phyloP scores from a whole-genome alignment of 2,113 vertebrate genomes.

The Pygoscelis adeliae region DNA sequence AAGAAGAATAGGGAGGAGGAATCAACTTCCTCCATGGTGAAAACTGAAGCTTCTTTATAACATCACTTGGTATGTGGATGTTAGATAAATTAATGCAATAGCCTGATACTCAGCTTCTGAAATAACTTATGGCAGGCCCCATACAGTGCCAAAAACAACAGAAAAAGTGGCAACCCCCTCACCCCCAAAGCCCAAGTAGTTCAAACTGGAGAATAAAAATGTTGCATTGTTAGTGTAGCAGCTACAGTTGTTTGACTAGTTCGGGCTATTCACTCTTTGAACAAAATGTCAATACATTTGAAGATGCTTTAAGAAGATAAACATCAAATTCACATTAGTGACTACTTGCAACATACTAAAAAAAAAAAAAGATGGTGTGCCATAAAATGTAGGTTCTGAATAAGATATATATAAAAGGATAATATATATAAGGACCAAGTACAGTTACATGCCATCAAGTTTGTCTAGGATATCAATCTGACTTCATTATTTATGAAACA shows the following conservation, averaged over 20 bases:
- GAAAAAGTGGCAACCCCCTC: not conserved
- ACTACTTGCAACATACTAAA: not conserved
- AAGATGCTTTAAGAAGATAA: not conserved
- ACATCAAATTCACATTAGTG: too few relatives aligned
- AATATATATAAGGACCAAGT: not conserved
- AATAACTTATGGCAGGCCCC: not conserved
- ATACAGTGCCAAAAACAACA: not conserved
- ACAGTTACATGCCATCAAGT: not conserved
- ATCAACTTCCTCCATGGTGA: not conserved
- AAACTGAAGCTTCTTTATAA: not conserved
- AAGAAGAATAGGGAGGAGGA: not conserved
- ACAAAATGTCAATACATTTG: not conserved
- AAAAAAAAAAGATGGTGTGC: not conserved
- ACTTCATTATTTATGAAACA: not conserved
- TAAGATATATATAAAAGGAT: not conserved
- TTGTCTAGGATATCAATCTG: not conserved
- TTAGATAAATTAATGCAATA: not conserved
- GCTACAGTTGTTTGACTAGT: not conserved
- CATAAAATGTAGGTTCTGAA: not conserved
- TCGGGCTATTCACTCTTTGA: not conserved
- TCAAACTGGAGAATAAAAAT: not conserved
- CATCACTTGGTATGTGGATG: not conserved
- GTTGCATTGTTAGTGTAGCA: not conserved
- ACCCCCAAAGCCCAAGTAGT: not conserved
- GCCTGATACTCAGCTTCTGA: not conserved